Percentiles rank a stretch among this genome's conserved stretches.
Evolutionary conservation across 2,888 invertebrate species (phyloP).

Genomic region (Smittia sp.): DNA sequence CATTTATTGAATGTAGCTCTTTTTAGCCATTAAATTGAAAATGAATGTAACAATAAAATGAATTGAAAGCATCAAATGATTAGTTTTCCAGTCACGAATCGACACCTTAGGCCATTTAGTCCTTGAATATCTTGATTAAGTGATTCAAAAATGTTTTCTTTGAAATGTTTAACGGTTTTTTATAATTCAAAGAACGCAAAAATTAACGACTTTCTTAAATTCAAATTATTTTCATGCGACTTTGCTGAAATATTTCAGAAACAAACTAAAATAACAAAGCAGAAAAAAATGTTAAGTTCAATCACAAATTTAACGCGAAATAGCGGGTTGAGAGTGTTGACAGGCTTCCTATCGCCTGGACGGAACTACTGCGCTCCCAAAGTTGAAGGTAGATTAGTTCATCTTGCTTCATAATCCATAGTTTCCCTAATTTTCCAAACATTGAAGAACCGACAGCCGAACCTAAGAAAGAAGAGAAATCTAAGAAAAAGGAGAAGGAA

Average conservation of each 20-base stretch:
- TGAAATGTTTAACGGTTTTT: too few species aligned
- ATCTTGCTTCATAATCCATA: background rate
- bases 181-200: too few species aligned
- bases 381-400: background rate
- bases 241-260: too few species aligned
- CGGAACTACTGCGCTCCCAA: slow-evolving; percentile 12
- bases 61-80: too few species aligned
- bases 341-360: background rate
- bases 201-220: too few species aligned
- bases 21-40: background rate
- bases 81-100: too few species aligned
- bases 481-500: slow-evolving; percentile 18
- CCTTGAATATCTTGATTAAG: too few species aligned
- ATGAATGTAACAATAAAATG: background rate
- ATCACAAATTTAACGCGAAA: background rate
- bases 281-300: background rate
- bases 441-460: slow-evolving; percentile 6
- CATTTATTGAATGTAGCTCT: slow-evolving; percentile 3
- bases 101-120: too few species aligned
- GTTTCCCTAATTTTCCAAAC: background rate
- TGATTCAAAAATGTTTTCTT: too few species aligned
- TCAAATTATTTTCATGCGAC: too few species aligned
- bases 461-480: background rate
- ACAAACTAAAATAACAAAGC: too few species aligned
- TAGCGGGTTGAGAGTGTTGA: background rate